Evolutionary conservation across 2,797 vertebrate genomes (phyloP).

Genomic region (Brotula barbata): DNA sequence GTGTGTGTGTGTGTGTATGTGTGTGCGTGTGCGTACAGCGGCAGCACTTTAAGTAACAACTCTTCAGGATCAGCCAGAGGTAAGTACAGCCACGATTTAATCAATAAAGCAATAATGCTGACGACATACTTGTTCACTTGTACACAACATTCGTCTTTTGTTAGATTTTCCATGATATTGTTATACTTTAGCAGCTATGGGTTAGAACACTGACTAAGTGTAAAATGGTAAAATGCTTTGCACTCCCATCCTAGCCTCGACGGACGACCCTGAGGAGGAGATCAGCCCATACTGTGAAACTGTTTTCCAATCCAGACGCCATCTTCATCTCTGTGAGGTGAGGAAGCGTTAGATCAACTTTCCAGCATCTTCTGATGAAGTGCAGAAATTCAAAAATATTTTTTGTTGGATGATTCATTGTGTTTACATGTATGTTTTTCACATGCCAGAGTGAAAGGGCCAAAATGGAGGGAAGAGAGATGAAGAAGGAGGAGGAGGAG

Average conservation of each 20-base stretch:
- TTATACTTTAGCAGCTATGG: no score
- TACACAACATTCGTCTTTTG: no score
- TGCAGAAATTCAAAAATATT: no score
- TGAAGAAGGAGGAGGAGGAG: slow-evolving; percentile 33
- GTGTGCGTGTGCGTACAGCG: slow-evolving; percentile 58
- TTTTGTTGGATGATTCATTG: no score
- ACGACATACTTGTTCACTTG: no score
- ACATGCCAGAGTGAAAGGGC: slow-evolving; percentile 48
- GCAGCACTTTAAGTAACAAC: slow-evolving; percentile 75
- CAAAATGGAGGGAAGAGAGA: slow-evolving; percentile 52
- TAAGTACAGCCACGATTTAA: slow-evolving; percentile 44
- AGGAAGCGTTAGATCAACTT: slow-evolving; percentile 8
- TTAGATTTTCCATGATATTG: no score
- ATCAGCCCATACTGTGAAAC: slow-evolving; percentile 92
- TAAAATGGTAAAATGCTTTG: no score
- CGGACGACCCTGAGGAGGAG: slow-evolving; percentile 76
- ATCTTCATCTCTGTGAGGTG: slow-evolving; percentile 69
- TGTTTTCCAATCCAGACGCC: slow-evolving; percentile 76
- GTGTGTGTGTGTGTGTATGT: not conserved
- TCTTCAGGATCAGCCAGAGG: slow-evolving; percentile 72
- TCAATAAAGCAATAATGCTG: no score
- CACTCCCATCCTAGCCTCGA: no score
- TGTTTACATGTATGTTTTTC: no score
- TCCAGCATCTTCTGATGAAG: no score
- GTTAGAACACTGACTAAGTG: no score